Conservation (phyloP, 2,113 vertebrate species). For the Chamaetylas fuelleborni region DNA sequence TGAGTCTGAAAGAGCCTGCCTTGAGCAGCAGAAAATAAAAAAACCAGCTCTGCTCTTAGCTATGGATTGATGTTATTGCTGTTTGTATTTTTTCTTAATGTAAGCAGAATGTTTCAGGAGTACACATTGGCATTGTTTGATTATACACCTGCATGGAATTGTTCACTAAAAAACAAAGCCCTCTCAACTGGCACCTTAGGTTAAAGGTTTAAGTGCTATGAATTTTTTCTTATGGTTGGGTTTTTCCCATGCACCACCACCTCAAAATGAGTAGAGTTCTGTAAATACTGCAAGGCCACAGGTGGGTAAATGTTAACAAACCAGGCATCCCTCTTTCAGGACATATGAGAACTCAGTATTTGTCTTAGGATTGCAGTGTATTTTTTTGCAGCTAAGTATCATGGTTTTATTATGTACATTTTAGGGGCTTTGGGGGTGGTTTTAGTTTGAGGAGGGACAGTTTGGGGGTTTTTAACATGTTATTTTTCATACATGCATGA, state of each 20-base stretch:
- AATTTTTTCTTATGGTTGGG: background rate
- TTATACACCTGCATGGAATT: background rate
- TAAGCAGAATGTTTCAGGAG: background rate
- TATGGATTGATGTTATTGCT: background rate
- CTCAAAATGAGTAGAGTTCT: background rate
- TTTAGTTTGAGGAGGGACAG: background rate
- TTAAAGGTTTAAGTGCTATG: background rate
- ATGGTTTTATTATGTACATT: background rate
- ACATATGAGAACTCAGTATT: rapidly evolving
- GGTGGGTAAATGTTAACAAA: background rate
- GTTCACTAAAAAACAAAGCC: background rate
- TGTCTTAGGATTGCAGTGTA: background rate
- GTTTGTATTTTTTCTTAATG: background rate
- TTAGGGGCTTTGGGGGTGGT: background rate
- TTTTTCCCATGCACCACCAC: background rate
- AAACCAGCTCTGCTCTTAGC: background rate
- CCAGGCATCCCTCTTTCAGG: background rate
- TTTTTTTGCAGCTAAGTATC: background rate
- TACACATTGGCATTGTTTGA: background rate
- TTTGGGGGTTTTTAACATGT: background rate
- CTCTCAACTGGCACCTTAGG: background rate
- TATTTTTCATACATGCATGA: background rate
- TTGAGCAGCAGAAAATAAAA: background rate
- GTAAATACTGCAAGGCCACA: background rate
- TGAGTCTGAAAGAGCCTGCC: background rate